A percentile compares a stretch with the other conserved stretches of the same genome.
Conservation (phyloP, 1,140 invertebrate species). For the Dendrolimus punctatus region DNA sequence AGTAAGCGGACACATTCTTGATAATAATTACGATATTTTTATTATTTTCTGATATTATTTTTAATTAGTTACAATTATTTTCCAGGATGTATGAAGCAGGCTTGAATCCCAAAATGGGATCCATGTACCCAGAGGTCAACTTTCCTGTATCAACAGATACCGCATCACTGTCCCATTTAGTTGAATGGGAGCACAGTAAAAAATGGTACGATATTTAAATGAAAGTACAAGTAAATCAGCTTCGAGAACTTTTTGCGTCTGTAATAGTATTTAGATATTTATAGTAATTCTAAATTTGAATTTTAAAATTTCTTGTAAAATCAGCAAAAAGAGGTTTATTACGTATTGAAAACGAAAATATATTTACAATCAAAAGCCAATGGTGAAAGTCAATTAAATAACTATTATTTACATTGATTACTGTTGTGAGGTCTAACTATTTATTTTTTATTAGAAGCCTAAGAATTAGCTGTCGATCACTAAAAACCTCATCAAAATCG, state of each 20-base stretch:
- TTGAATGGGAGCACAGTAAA: slow-evolving; percentile 91
- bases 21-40: background rate
- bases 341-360: too few relatives aligned
- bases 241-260: background rate
- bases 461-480: too few relatives aligned
- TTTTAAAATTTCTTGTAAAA: too few relatives aligned
- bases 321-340: background rate
- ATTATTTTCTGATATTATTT: background rate
- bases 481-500: too few relatives aligned
- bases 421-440: too few relatives aligned
- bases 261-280: background rate
- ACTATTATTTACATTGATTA: too few relatives aligned
- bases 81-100: slow-evolving; percentile 46
- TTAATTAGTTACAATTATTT: slow-evolving; percentile 1
- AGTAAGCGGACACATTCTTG: slow-evolving; percentile 54
- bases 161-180: slow-evolving; percentile 79
- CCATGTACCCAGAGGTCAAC: slow-evolving; percentile 74
- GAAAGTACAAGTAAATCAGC: background rate
- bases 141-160: slow-evolving; percentile 85
- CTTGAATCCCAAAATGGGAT: slow-evolving; percentile 42
- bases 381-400: too few relatives aligned
- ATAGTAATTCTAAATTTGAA: background rate
- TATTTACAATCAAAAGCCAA: too few relatives aligned
- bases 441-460: too few relatives aligned
- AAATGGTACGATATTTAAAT: slow-evolving; percentile 68